These are phyloP conservation scores for Platynereis dumerilii DNA, from an alignment of 2,888 invertebrate species.

Conservation along the genomic window DNA sequence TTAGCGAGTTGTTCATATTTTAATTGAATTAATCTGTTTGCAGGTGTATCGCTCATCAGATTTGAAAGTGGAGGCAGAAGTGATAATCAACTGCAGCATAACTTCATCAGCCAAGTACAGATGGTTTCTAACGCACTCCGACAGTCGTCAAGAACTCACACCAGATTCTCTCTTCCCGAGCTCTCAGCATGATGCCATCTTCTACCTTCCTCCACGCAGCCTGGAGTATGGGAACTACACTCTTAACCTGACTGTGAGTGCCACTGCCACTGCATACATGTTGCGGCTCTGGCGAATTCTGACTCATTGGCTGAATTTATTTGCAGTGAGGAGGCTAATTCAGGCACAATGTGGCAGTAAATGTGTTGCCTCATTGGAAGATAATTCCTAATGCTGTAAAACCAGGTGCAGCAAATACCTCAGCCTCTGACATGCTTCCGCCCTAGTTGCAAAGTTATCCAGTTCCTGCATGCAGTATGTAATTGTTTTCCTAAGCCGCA, in stretches of 20 bases:
- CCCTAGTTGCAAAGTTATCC: too few relatives aligned
- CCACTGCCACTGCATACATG: neutral
- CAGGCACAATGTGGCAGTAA: too few relatives aligned
- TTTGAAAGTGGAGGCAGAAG: slow-evolving; percentile 46
- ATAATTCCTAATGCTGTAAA: too few relatives aligned
- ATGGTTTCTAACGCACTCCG: slow-evolving; percentile 43
- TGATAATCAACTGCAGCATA: slow-evolving; percentile 48
- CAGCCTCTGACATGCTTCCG: too few relatives aligned
- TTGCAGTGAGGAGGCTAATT: too few relatives aligned
- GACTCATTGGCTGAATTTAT: too few relatives aligned
- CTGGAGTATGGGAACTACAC: slow-evolving; percentile 49
- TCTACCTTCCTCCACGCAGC: slow-evolving; percentile 45
- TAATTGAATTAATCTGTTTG: too few relatives aligned
- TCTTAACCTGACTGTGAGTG: slow-evolving; percentile 48
- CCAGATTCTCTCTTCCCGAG: slow-evolving; percentile 11
- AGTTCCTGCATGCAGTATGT: too few relatives aligned
- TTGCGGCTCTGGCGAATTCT: too few relatives aligned
- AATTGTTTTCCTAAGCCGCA: too few relatives aligned
- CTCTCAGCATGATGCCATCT: slow-evolving; percentile 37
- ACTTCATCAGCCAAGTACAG: slow-evolving; percentile 40
- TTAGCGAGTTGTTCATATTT: neutral
- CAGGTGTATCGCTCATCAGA: slow-evolving; percentile 32
- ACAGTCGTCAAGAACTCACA: slow-evolving; percentile 8
- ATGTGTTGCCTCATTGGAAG: too few relatives aligned
- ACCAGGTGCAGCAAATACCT: too few relatives aligned